A percentile compares a stretch with the other conserved stretches of the same genome.
These are phyloP conservation scores for Potamilus streckersoni DNA, from an alignment of 1,140 invertebrate species.

Conservation along the genomic window DNA sequence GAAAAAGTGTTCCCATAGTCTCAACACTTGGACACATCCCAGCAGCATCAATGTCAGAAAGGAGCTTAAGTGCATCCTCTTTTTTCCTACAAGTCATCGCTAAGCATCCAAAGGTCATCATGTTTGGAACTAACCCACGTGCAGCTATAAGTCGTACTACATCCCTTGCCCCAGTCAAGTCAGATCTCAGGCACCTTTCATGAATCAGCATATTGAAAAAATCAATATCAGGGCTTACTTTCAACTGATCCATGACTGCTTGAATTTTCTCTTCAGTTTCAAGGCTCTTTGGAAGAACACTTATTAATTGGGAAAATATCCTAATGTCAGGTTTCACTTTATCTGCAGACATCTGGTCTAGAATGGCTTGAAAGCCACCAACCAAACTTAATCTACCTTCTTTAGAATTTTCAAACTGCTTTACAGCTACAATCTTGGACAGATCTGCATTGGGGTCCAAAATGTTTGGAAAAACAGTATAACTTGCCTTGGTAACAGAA, in stretches of 20 bases:
- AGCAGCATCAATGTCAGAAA: too few species aligned
- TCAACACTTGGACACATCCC: too few species aligned
- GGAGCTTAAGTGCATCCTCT: too few species aligned
- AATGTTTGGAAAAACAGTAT: constrained; percentile 25
- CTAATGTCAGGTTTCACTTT: constrained; percentile 80
- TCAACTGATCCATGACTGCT: constrained; percentile 71
- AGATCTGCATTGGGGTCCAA: constrained; percentile 19
- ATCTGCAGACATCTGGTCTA: constrained; percentile 78
- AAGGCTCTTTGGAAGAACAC: constrained; percentile 74
- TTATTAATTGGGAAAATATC: constrained; percentile 81
- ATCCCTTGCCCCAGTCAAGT: too few species aligned
- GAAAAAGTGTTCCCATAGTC: too few species aligned
- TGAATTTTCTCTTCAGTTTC: constrained; percentile 78
- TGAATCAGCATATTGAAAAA: constrained; percentile 91
- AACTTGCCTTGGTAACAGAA: background rate
- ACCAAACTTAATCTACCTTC: constrained; percentile 75
- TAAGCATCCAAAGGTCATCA: too few species aligned
- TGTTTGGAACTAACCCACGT: too few species aligned
- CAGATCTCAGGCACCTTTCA: constrained; percentile 62
- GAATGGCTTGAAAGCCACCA: constrained; percentile 81
- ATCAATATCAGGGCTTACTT: constrained; percentile 79
- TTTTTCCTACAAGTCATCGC: too few species aligned
- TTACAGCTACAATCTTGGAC: constrained; percentile 10
- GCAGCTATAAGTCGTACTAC: too few species aligned
- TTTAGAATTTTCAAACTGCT: constrained; percentile 12